Base-by-base conservation (phyloP, 2,888 invertebrate genomes). In the Panorpa germanica region DNA sequence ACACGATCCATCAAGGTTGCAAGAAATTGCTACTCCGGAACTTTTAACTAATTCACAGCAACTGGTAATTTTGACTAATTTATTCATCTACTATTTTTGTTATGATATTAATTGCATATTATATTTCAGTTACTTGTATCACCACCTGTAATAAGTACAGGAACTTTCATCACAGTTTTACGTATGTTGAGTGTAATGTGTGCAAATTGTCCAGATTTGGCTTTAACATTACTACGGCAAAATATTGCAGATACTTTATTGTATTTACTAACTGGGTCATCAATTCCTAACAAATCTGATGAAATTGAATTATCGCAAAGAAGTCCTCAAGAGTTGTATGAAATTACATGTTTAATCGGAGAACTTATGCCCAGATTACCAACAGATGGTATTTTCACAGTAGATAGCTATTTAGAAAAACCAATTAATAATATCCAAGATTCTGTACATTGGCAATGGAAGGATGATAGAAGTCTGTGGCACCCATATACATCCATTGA, bases 351-450 rank as follows among this genome's bases (percentile, higher is more conserved):
- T 43, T 63, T 98, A 33, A 93, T 96, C 45, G 95, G 90, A 9
- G 96, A 98, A 57, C 62, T 98, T 40, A 85, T 98, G 83, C 96
- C 96, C 22, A 80, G 85, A 24, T 61, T 98, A 42, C 96, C 96
- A 2, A 72, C 75, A 2, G 91, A 93, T 53, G 95, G 95, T 7
- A 81, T 96, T 43, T 98, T 96, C 59, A 69, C 81, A 28, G 90
- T 96, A 34, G 95, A 96, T 58, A 65, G 74, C 26, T 65, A 90
- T 43, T 63, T 93, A 35, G 80, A 83, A 52, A 63, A 78, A 21
- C 75, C 80, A 22, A 70, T 66, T 47, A 59, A 60, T 21, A 61
- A 66, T 15, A 63, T 70, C 5, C 66, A 71, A 45, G 77, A 83
- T 48, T 70, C 76, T 34, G 81, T 90, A 3, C 72, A 80, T 40